Conservation (phyloP, 2,113 vertebrate species). For the Polyodon spathula region DNA sequence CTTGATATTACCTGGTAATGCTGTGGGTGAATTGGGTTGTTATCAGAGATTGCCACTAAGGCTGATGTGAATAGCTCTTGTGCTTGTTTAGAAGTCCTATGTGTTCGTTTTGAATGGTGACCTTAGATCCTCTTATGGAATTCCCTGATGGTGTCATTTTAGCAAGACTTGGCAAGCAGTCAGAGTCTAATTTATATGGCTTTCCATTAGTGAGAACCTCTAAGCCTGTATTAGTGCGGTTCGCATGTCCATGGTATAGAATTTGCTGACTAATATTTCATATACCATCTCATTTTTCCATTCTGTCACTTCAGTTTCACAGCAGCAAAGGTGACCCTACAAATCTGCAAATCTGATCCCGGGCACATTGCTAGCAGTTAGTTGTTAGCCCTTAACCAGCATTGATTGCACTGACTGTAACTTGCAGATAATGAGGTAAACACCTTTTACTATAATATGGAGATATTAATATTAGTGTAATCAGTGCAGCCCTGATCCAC, state of each 20-base stretch:
- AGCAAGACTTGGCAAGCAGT: neutral
- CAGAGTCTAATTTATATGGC: neutral
- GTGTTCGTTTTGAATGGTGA: neutral
- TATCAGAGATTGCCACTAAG: neutral
- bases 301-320: neutral
- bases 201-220: neutral
- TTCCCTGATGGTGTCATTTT: neutral
- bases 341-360: neutral
- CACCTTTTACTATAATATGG: conserved; percentile 44
- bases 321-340: neutral
- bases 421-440: conserved; percentile 53
- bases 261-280: conserved; percentile 1
- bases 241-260: neutral
- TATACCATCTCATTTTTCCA: neutral
- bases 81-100: neutral
- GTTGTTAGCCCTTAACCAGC: neutral
- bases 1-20: neutral
- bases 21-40: neutral
- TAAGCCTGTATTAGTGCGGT: neutral
- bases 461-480: conserved; percentile 42
- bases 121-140: neutral
- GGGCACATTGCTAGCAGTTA: neutral
- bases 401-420: conserved; percentile 4
- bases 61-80: neutral
- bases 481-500: conserved; percentile 16